Conservation (phyloP, 2,113 vertebrate species). For the Ameiurus melas region DNA sequence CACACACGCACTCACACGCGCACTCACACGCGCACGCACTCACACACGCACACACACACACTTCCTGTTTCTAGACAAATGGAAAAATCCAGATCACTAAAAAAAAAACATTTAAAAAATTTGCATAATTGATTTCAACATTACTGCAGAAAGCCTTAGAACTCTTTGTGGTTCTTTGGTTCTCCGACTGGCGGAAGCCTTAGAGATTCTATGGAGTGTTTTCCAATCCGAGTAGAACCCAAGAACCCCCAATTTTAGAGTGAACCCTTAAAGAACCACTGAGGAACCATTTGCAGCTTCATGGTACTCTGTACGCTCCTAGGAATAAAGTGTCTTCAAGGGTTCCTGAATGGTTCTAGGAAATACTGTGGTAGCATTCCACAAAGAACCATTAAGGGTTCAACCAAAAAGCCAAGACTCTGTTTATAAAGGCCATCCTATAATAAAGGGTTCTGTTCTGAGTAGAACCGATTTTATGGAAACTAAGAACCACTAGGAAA, state of each 20-base stretch:
- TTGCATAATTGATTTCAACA: neutral
- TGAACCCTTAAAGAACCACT: neutral
- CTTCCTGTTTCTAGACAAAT: neutral
- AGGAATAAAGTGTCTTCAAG: neutral
- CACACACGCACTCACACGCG: neutral
- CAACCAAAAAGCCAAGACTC: neutral
- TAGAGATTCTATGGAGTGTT: neutral
- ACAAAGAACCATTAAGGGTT: neutral
- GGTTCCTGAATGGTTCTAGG: neutral
- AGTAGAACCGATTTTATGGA: neutral
- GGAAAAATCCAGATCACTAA: neutral
- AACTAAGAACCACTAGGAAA: neutral
- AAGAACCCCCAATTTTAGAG: neutral
- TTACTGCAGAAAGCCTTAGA: neutral
- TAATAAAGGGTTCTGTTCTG: neutral
- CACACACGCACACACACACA: constrained; percentile 2
- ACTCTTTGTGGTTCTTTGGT: neutral
- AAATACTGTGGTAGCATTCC: neutral
- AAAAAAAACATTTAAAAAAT: neutral
- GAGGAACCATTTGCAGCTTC: neutral
- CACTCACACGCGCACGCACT: neutral
- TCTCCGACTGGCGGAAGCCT: neutral
- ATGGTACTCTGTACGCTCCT: neutral
- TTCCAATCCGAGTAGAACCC: neutral
- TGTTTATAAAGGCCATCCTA: neutral